Conservation (phyloP, 2,797 vertebrate species). For the Anguilla obscura region DNA sequence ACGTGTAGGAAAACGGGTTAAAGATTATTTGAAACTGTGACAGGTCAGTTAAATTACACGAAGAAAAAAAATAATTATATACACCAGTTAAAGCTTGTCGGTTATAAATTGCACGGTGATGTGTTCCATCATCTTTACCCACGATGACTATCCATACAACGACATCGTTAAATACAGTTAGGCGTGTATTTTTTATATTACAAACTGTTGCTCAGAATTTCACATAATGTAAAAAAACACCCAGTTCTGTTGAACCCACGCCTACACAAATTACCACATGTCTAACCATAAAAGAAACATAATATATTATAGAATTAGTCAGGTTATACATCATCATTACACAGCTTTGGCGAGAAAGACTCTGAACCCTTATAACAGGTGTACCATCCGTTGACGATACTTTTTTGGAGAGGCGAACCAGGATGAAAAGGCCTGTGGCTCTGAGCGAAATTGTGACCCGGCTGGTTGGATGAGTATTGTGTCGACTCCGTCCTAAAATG, state of each 20-base stretch:
- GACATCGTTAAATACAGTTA: background rate
- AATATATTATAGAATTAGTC: constrained; percentile 48
- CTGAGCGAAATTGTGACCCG: constrained; percentile 66
- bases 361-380: constrained; percentile 75
- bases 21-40: constrained; percentile 30
- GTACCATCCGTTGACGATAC: constrained; percentile 78
- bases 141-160: background rate
- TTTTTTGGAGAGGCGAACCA: constrained; percentile 73
- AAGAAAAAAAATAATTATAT: constrained; percentile 45
- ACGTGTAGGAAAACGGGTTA: constrained; percentile 23
- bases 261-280: background rate
- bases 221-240: background rate
- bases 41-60: constrained; percentile 47
- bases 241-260: background rate
- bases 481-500: constrained; percentile 69
- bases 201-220: constrained; percentile 2
- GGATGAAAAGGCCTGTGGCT: constrained; percentile 70
- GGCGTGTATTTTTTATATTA: background rate
- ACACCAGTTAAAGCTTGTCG: constrained; percentile 56
- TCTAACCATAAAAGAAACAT: background rate
- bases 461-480: constrained; percentile 69
- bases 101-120: constrained; percentile 48
- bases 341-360: constrained; percentile 71
- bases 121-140: background rate
- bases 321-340: constrained; percentile 63